phyloP scores from a whole-genome alignment of 1,140 invertebrate species.

The Druon quercuslanigerum region DNA sequence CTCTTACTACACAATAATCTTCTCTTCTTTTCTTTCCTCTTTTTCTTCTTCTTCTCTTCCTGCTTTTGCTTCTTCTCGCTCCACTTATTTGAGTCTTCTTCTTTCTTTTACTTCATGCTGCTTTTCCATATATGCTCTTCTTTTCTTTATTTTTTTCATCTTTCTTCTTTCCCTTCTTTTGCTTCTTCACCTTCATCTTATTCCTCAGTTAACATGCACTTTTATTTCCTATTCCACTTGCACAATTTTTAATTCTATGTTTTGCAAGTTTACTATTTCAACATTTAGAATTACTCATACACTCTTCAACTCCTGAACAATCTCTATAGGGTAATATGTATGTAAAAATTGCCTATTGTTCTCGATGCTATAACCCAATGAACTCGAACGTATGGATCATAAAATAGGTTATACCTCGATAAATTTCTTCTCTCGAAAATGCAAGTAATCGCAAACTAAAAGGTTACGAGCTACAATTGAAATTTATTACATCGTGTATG shows the following conservation, averaged over 20 bases:
- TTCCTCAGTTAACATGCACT: neutral
- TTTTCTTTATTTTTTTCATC: no score
- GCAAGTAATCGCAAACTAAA: no score
- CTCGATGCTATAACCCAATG: neutral
- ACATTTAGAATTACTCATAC: slow-evolving; percentile 1
- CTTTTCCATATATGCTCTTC: slow-evolving; percentile 50
- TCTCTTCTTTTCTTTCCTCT: slow-evolving; percentile 48
- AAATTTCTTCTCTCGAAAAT: slow-evolving; percentile 3
- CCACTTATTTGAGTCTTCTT: neutral
- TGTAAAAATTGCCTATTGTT: slow-evolving; percentile 1
- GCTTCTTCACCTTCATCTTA: neutral
- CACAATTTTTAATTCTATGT: no score
- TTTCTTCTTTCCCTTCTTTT: no score
- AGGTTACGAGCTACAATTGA: no score
- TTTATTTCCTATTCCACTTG: no score
- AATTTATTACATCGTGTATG: no score
- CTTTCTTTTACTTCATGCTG: slow-evolving; percentile 7
- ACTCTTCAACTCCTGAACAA: neutral
- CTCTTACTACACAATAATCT: slow-evolving; percentile 70
- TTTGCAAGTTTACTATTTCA: neutral
- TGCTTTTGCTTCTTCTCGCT: slow-evolving; percentile 46
- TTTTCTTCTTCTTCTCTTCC: slow-evolving; percentile 1
- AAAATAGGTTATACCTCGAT: slow-evolving; percentile 2
- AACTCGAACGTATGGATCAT: neutral
- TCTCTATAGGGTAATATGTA: neutral